Base-by-base conservation (phyloP, 1,140 invertebrate species). In the Ceratosolen fusciceps region DNA sequence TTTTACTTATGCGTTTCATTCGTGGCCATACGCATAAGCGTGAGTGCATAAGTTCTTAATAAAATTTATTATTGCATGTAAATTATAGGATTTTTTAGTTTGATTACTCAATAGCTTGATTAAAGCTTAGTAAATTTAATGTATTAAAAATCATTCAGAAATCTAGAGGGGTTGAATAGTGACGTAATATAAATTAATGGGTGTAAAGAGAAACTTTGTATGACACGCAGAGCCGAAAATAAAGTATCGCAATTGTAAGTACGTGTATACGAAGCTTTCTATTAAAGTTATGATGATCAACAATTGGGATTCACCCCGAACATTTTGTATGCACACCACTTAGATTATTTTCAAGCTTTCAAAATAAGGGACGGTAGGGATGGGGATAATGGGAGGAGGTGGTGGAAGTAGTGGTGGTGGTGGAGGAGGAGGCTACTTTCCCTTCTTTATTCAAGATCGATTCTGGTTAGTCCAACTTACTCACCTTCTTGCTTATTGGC, bases 201-300 rank as follows among this genome's bases (percentile, higher is more conserved):
- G 31, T 2, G 5, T 0, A 9, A 10, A 60, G n/a, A 60, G 26
- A 60, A 60, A 60, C 24, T 29, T 60, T 10, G n/a, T 1, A 29
- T 21, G 14, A 3, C 26, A 31, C 26, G 31, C 26, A 60, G 56
- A 29, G 26, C 14, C 1, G 56, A 60, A 60, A 72, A 49, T 16
- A 52, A 24, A 54, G 16, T 56, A n/a, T 21, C 19, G n/a, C 37
- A 16, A 2, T 52, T 31, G 12, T 29, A 26, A 14, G 8, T 60
- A 29, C 31, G 21, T 24, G 49, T 0, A 31, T 29, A 72, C 49
- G 56, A 72, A 72, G 70, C 49, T 54, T 21, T n/a, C 39, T 19
- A 16, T 52, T 52, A 60, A 60, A 43, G 72, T 29, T 14, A 31
- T 74, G 54, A 29, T 74, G 54, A 37, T 26, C 72, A 60, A 60